phyloP scores from a whole-genome alignment of 1,140 invertebrate genomes.

The Antheraea mylitta region DNA sequence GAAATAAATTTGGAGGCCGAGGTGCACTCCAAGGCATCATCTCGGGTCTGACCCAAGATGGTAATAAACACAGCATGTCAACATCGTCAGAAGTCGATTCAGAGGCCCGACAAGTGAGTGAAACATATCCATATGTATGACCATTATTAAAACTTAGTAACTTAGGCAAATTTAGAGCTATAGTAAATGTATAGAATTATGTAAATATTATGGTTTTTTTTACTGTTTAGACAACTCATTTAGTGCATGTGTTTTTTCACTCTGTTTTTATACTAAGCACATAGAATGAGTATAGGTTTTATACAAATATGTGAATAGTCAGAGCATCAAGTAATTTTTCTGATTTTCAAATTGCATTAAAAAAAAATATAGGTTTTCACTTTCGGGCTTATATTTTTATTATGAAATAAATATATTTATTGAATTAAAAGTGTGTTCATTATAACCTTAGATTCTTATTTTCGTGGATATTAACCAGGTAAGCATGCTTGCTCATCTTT shows the following conservation, averaged over 20 bases:
- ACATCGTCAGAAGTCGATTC: constrained; percentile 75
- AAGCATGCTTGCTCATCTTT: background rate
- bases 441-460: constrained; percentile 35
- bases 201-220: background rate
- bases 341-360: background rate
- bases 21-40: constrained; percentile 65
- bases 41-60: constrained; percentile 77
- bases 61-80: constrained; percentile 76
- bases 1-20: constrained; percentile 65
- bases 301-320: no score
- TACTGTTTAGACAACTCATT: background rate
- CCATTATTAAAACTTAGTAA: no score
- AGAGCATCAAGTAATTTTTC: no score
- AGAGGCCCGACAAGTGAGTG: constrained; percentile 76
- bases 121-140: background rate
- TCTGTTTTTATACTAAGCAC: background rate
- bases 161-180: background rate
- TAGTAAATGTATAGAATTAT: background rate
- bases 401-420: constrained; percentile 47
- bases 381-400: constrained; percentile 4
- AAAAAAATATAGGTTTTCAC: background rate
- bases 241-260: background rate
- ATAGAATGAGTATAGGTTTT: background rate
- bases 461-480: background rate
- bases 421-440: constrained; percentile 52